Conservation (phyloP, 2,888 invertebrate species). For the Athalia circularis region DNA sequence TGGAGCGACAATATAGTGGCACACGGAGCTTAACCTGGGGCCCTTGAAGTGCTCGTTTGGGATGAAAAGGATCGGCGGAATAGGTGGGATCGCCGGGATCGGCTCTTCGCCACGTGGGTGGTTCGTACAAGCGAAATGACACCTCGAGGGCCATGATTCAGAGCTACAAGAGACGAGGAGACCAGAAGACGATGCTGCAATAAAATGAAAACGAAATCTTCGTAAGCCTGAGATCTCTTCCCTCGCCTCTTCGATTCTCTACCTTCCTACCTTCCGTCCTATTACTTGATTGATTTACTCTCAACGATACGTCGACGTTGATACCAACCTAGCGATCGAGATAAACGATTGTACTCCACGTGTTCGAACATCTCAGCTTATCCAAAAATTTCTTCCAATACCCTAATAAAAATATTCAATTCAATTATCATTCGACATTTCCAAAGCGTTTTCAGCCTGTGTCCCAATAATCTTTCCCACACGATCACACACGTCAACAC, state of each 20-base stretch:
- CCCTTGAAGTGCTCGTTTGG: conserved; percentile 70
- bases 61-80: conserved; percentile 69
- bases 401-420: too few relatives aligned
- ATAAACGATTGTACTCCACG: too few relatives aligned
- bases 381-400: too few relatives aligned
- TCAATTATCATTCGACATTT: too few relatives aligned
- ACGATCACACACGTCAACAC: too few relatives aligned
- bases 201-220: conserved; percentile 41
- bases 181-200: conserved; percentile 17
- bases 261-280: too few relatives aligned
- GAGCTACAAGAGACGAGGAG: conserved; percentile 13
- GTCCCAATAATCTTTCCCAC: too few relatives aligned
- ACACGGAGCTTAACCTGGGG: conserved; percentile 67
- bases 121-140: conserved; percentile 53
- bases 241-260: neutral
- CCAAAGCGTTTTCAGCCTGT: too few relatives aligned
- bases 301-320: too few relatives aligned
- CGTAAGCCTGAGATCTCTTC: neutral
- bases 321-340: too few relatives aligned
- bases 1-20: conserved; percentile 63
- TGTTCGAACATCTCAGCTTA: too few relatives aligned
- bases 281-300: too few relatives aligned
- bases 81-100: conserved; percentile 48
- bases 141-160: conserved; percentile 38
- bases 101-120: conserved; percentile 65